These are phyloP conservation scores for Contarinia nasturtii DNA, from an alignment of 1,140 invertebrate genomes.

Conservation along the genomic window DNA sequence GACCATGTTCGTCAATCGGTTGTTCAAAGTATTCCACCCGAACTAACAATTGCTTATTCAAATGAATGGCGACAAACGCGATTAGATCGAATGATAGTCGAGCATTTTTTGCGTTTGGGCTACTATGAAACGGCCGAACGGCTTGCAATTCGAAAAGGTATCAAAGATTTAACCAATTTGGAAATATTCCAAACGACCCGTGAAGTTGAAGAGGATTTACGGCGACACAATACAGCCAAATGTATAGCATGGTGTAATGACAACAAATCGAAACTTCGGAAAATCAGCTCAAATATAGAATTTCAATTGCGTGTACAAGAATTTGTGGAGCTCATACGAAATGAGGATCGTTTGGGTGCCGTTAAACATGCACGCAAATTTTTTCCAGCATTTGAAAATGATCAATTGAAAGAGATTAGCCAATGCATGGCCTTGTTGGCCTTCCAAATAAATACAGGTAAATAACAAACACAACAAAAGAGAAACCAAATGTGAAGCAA, in stretches of 20 bases:
- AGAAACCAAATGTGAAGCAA: not conserved
- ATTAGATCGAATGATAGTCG: constrained; percentile 85
- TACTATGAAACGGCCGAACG: constrained; percentile 85
- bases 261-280: constrained; percentile 88
- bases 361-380: constrained; percentile 87
- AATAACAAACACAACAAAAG: not conserved
- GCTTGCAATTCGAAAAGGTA: constrained; percentile 60
- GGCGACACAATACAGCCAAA: constrained; percentile 61
- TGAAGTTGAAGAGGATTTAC: constrained; percentile 66
- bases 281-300: constrained; percentile 75
- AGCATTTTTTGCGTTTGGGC: constrained; percentile 88
- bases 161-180: constrained; percentile 84
- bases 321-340: constrained; percentile 85
- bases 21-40: not conserved
- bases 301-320: constrained; percentile 88
- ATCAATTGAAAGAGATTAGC: constrained; percentile 72
- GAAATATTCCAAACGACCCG: constrained; percentile 79
- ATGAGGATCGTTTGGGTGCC: constrained; percentile 70
- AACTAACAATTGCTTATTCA: constrained; percentile 31
- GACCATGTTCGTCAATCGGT: constrained; percentile 77
- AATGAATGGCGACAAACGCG: constrained; percentile 68
- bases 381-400: constrained; percentile 71
- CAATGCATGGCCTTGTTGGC: constrained; percentile 89
- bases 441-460: constrained; percentile 64
- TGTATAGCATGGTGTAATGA: constrained; percentile 95